Conservation (phyloP, 2,113 vertebrate species). For the Columbina picui region DNA sequence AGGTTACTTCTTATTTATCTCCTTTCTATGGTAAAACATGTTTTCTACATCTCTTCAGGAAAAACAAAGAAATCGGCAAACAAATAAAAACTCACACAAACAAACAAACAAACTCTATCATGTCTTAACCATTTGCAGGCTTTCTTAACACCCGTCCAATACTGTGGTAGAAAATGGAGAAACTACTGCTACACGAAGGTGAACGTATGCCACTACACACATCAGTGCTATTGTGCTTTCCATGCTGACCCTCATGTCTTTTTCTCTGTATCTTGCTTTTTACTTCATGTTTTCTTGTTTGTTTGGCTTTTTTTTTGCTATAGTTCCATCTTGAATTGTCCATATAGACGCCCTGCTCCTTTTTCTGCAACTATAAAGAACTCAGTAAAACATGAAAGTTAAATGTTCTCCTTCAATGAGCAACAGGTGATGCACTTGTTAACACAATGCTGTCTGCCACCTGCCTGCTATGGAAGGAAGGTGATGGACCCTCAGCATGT, state of each 20-base stretch:
- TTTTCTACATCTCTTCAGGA: background rate
- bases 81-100: background rate
- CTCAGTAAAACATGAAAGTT: background rate
- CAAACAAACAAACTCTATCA: background rate
- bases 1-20: background rate
- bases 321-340: background rate
- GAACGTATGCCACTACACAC: background rate
- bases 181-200: background rate
- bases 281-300: background rate
- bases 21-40: background rate
- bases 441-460: background rate
- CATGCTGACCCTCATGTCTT: background rate
- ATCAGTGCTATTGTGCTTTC: background rate
- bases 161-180: background rate
- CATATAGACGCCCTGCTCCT: background rate
- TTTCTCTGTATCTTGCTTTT: background rate
- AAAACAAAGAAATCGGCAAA: background rate
- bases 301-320: background rate
- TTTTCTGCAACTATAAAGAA: background rate
- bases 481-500: background rate
- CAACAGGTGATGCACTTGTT: background rate
- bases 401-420: background rate
- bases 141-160: background rate
- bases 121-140: background rate
- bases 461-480: accelerated